Conservation (phyloP, 1,140 invertebrate genomes). For the Eurytemora carolleeae region DNA sequence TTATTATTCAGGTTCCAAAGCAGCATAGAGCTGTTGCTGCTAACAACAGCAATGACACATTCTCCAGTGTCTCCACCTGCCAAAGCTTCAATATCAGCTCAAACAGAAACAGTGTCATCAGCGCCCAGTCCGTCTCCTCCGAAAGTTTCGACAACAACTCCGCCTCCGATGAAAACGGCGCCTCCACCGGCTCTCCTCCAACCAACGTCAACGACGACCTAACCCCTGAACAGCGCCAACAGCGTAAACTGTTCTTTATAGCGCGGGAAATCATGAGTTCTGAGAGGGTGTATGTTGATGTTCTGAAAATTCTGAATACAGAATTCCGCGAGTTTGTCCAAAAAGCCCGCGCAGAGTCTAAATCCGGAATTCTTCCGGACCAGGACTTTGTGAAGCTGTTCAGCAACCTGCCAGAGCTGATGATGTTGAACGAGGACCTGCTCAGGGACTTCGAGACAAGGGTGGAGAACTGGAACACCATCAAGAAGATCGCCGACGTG, state of each 20-base stretch:
- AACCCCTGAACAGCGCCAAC: constrained; percentile 22
- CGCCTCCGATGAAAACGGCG: constrained; percentile 16
- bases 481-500: constrained; percentile 44
- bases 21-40: background rate
- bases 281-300: constrained; percentile 45
- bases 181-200: background rate
- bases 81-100: constrained; percentile 4
- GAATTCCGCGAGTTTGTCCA: constrained; percentile 36
- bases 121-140: background rate
- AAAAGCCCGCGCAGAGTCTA: constrained; percentile 3
- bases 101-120: constrained; percentile 11
- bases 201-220: constrained; percentile 11
- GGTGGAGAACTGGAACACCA: constrained; percentile 37
- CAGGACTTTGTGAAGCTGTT: constrained; percentile 36
- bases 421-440: constrained; percentile 41
- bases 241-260: constrained; percentile 31
- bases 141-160: constrained; percentile 14
- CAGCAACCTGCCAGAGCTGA: constrained; percentile 35
- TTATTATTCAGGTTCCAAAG: too few species aligned
- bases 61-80: background rate
- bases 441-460: constrained; percentile 40
- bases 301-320: constrained; percentile 42
- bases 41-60: background rate
- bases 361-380: constrained; percentile 24
- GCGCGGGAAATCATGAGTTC: constrained; percentile 46